Percentiles rank a stretch among this genome's conserved stretches.
phyloP scores from a whole-genome alignment of 2,797 vertebrate genomes.

The Poecilia gillii region DNA sequence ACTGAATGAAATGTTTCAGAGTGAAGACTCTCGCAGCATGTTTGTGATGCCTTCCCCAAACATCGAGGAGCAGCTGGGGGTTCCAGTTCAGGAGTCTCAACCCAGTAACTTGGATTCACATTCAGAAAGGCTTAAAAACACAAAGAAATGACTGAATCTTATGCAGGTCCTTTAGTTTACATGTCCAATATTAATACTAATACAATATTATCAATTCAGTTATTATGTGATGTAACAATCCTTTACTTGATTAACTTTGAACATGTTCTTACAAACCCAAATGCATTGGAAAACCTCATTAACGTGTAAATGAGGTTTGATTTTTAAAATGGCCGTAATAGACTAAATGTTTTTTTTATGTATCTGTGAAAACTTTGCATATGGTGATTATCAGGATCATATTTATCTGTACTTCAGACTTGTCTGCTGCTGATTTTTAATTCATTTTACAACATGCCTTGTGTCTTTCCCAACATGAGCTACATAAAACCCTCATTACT shows the following conservation, averaged over 20 bases:
- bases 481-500: neutral
- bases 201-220: too few species aligned
- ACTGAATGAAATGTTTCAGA: constrained; percentile 45
- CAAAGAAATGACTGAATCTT: neutral
- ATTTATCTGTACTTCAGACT: neutral
- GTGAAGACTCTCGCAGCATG: constrained; percentile 11
- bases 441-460: neutral
- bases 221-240: too few species aligned
- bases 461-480: neutral
- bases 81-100: constrained; percentile 32
- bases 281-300: neutral
- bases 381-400: neutral
- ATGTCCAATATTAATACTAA: too few species aligned
- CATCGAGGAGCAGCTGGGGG: neutral
- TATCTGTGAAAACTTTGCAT: neutral
- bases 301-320: neutral
- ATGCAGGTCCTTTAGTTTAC: neutral
- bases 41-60: neutral
- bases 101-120: neutral
- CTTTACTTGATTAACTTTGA: neutral
- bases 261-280: neutral
- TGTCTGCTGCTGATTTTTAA: neutral
- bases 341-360: neutral
- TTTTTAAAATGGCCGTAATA: neutral
- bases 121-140: accelerated